phyloP scores from a whole-genome alignment of 2,113 vertebrate genomes.

The Perca flavescens region DNA sequence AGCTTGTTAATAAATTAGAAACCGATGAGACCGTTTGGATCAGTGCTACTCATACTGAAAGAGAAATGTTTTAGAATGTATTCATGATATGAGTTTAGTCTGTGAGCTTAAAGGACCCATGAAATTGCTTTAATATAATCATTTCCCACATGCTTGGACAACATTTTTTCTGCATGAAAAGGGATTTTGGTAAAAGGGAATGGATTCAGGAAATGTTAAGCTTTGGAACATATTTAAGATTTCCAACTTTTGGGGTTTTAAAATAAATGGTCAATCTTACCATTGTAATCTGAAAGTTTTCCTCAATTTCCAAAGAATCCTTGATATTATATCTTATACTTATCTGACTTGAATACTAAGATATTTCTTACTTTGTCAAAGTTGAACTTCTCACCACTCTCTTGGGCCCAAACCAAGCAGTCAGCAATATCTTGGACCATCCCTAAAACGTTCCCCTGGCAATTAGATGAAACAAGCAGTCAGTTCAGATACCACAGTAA shows the following conservation, averaged over 20 bases:
- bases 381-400: constrained; percentile 73
- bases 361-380: constrained; percentile 79
- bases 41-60: background rate
- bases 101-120: background rate
- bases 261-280: background rate
- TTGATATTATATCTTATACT: too few relatives aligned
- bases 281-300: background rate
- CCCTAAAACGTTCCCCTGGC: constrained; percentile 80
- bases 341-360: background rate
- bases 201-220: background rate
- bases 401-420: constrained; percentile 81
- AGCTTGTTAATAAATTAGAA: background rate
- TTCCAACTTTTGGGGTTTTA: background rate
- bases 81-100: background rate
- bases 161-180: background rate
- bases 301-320: background rate
- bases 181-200: background rate
- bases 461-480: constrained; percentile 26
- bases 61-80: background rate
- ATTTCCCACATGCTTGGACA: background rate
- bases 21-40: background rate
- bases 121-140: background rate
- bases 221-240: background rate
- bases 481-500: constrained; percentile 15
- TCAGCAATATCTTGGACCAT: constrained; percentile 85